Evolutionary conservation across 2,797 vertebrate genomes (phyloP).

Genomic region (Takifugu ocellatus): DNA sequence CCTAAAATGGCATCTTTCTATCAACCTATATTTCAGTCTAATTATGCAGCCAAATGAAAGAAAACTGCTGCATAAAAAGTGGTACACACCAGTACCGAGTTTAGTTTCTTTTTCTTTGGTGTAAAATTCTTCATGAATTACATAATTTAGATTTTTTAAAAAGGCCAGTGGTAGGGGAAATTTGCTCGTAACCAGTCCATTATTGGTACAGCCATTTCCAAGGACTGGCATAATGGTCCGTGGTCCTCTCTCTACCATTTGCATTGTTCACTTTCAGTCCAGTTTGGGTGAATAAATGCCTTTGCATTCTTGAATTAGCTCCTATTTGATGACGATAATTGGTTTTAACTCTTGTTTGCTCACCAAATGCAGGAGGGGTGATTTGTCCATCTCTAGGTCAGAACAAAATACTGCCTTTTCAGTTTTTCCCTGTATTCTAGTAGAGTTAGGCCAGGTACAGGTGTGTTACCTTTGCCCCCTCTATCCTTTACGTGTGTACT

Average conservation of each 20-base stretch:
- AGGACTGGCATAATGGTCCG: neutral
- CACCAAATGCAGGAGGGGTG: too few relatives aligned
- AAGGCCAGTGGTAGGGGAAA: neutral
- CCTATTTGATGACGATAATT: neutral
- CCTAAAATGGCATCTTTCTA: too few relatives aligned
- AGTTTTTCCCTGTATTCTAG: too few relatives aligned
- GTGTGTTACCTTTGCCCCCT: too few relatives aligned
- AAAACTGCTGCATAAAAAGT: neutral
- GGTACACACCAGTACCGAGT: neutral
- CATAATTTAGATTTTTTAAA: neutral
- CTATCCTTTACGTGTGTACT: too few relatives aligned
- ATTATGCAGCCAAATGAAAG: neutral
- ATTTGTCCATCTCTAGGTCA: too few relatives aligned
- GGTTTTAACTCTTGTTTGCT: constrained; percentile 3
- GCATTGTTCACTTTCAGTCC: neutral
- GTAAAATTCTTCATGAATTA: neutral
- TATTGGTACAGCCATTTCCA: neutral
- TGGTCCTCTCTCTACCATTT: neutral
- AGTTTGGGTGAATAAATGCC: neutral
- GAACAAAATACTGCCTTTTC: too few relatives aligned
- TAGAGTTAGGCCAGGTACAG: too few relatives aligned
- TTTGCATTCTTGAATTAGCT: neutral
- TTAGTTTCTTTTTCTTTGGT: neutral
- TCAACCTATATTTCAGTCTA: too few relatives aligned
- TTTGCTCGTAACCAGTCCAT: neutral